Evolutionary conservation across 2,888 invertebrate species (phyloP).

Genomic region (Galerucella calmariensis): DNA sequence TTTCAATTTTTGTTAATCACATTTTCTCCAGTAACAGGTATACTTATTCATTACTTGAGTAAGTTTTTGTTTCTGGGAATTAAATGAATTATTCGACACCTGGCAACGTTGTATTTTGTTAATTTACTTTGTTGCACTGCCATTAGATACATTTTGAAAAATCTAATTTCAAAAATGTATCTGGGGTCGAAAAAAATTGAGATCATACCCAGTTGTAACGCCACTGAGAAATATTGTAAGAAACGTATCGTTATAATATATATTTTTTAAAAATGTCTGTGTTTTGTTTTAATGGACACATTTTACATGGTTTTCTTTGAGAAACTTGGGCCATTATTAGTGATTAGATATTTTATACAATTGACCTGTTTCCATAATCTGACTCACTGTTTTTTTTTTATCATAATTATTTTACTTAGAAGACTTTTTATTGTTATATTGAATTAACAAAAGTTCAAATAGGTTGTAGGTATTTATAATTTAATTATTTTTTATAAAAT

Average conservation of each 20-base stretch:
- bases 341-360: slow-evolving; percentile 10
- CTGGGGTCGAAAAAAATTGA: too few relatives aligned
- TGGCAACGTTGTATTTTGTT: too few relatives aligned
- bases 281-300: not conserved
- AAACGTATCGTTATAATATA: too few relatives aligned
- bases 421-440: slow-evolving; percentile 24
- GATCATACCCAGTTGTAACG: too few relatives aligned
- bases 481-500: not conserved
- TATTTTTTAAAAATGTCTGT: too few relatives aligned
- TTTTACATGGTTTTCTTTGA: slow-evolving; percentile 13
- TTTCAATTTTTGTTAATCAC: not conserved
- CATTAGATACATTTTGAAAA: too few relatives aligned
- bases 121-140: too few relatives aligned
- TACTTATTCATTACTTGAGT: too few relatives aligned
- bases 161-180: too few relatives aligned
- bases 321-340: slow-evolving; percentile 26
- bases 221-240: too few relatives aligned
- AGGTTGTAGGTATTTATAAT: slow-evolving; percentile 24
- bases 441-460: slow-evolving; percentile 18
- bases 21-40: not conserved
- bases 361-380: slow-evolving; percentile 20
- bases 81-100: too few relatives aligned
- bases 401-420: not conserved
- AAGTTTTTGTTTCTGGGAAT: too few relatives aligned
- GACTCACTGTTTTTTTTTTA: slow-evolving; percentile 3